Evolutionary conservation across 92 coral and sea anemone genomes (phyloP).

Genomic region (Epizoanthus rinbou): DNA sequence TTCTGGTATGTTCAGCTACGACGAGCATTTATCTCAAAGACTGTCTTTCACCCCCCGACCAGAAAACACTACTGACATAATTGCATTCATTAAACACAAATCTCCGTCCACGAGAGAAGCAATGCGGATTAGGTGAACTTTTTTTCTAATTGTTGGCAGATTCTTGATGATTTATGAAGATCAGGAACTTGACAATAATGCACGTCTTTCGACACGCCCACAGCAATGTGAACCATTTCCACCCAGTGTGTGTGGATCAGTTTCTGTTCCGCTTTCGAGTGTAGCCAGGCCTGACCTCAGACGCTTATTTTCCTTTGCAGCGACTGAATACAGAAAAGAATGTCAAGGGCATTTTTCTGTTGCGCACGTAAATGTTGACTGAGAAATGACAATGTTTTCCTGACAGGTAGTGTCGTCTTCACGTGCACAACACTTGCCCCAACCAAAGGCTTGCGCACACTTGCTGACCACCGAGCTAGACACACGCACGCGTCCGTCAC

Average conservation of each 20-base stretch:
- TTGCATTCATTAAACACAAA: slow-evolving; percentile 33
- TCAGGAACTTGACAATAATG: slow-evolving; percentile 18
- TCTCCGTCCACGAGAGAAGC: slow-evolving; percentile 33
- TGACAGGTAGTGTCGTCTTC: too few species aligned
- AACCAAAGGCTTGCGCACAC: too few species aligned
- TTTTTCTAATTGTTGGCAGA: slow-evolving; percentile 24
- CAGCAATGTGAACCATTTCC: neutral
- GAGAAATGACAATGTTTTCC: too few species aligned
- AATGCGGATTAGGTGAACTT: slow-evolving; percentile 34
- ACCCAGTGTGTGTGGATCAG: neutral
- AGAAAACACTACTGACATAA: slow-evolving; percentile 23
- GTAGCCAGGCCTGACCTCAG: too few species aligned
- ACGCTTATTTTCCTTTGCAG: neutral
- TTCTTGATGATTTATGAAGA: slow-evolving; percentile 22
- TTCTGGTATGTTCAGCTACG: neutral
- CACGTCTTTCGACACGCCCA: neutral
- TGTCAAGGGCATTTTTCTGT: neutral
- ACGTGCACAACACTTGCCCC: too few species aligned
- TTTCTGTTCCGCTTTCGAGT: neutral
- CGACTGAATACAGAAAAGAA: neutral
- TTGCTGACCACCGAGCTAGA: too few species aligned
- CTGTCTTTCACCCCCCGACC: slow-evolving; percentile 26
- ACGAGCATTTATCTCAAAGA: slow-evolving; percentile 6
- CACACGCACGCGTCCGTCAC: too few species aligned
- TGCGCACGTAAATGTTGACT: too few species aligned